Evolutionary conservation across 1,140 invertebrate genomes (phyloP), one percentile per base, ranked within the genome.

Genomic region (Brachionus asplanchnoidis): DNA sequence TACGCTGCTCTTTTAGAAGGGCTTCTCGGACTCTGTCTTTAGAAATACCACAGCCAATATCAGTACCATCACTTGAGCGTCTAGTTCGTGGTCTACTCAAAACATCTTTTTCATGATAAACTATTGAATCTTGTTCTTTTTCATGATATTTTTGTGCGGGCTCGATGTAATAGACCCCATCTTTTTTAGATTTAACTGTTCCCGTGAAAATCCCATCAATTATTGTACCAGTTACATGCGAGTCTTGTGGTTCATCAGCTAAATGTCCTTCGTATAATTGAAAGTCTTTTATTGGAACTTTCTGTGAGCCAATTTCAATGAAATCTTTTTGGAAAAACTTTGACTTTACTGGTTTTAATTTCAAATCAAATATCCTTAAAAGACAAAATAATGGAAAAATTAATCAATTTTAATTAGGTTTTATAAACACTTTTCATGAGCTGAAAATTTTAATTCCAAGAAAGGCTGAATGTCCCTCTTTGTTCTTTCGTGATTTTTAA

Each of bases 91-190:
- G 42, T 6, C 53, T 77, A 12, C 6, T 50, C 2, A 14, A 6
- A 26, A 82, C 32, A 82, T 82, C 79, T 44, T 32, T 65, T 68
- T 82, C 53, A 66, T 82, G 79, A 32, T 14, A 82, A 44, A 82
- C 36, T 26, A 82, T 46, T 7, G 79, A 42, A 26, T 82, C 8
- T 1, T 20, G 23, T 11, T 60, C 32, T 9, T 20, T 44, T 20
- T 23, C 32, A 20, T 28, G 6, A 68, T 82, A 68, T 44, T 26
- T 20, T 65, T 60, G 66, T 44, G 26, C 79, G 9, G 79, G 36
- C 14, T 82, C 79, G 9, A 82, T 36, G 28, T 82, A 65, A 82
- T 17, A 82, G 0, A n/a, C 60, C n/a, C 79, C 79, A 17, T 65
- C 53, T 82, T 66, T 65, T 82, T 65, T 60, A 7, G 79, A 82